Percentiles rank a stretch among this genome's conserved stretches.
Conservation (phyloP, 2,888 invertebrate species). For the Chromoteleia sp. region DNA sequence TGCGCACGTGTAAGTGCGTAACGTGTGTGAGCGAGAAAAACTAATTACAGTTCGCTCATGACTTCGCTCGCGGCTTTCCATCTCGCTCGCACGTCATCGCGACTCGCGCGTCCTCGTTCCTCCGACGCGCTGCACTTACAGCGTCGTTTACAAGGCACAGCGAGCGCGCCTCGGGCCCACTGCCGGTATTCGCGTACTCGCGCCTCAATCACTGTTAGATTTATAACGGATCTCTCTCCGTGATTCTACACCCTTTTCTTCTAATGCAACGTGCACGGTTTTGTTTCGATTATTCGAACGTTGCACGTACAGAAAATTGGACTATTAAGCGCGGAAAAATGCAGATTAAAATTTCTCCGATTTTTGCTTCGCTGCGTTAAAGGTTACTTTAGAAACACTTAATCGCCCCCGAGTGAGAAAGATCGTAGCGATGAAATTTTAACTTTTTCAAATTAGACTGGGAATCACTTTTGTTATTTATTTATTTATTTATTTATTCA, state of each 20-base stretch:
- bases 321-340: slow-evolving; percentile 31
- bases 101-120: slow-evolving; percentile 45
- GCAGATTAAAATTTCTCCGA: slow-evolving; percentile 4
- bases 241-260: slow-evolving; percentile 51
- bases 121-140: slow-evolving; percentile 43
- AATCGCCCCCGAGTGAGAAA: too few species aligned
- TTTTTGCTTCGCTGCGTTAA: slow-evolving; percentile 2
- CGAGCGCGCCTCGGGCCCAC: slow-evolving; percentile 44
- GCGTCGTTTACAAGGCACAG: slow-evolving; percentile 53
- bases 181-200: slow-evolving; percentile 56
- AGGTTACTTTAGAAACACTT: background rate
- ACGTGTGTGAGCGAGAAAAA: slow-evolving; percentile 63
- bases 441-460: too few species aligned
- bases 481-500: too few species aligned
- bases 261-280: slow-evolving; percentile 51
- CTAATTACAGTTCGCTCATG: slow-evolving; percentile 64
- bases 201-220: slow-evolving; percentile 58
- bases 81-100: slow-evolving; percentile 31
- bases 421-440: too few species aligned
- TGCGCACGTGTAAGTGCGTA: slow-evolving; percentile 48
- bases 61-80: slow-evolving; percentile 31
- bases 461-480: too few species aligned
- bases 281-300: slow-evolving; percentile 50
- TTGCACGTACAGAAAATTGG: slow-evolving; percentile 31
- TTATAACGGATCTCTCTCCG: slow-evolving; percentile 62